Percentiles rank a stretch among this genome's conserved stretches.
Evolutionary conservation across 1,140 invertebrate species (phyloP).

Genomic region (Octopus bimaculoides): DNA sequence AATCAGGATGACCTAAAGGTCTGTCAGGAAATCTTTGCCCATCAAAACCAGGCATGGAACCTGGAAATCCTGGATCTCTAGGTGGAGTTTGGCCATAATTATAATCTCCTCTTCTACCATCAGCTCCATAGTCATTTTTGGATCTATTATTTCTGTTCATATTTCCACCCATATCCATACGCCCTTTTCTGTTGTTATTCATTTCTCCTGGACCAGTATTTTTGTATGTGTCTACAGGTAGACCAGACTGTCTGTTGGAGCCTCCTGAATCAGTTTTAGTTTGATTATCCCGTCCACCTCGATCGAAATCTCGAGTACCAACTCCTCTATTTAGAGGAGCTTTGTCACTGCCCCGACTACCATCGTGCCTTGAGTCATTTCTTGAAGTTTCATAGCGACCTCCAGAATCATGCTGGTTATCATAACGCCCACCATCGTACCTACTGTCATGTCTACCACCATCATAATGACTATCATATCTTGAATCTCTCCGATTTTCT

Average conservation of each 20-base stretch:
- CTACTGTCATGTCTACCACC: constrained; percentile 20
- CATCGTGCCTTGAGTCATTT: constrained; percentile 16
- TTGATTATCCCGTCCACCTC: constrained; percentile 8
- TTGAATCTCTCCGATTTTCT: constrained; percentile 7
- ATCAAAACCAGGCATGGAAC: background rate
- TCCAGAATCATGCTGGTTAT: background rate
- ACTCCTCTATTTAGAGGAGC: background rate
- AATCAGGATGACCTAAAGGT: constrained; percentile 16
- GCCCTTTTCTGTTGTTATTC: constrained; percentile 6
- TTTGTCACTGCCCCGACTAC: constrained; percentile 16
- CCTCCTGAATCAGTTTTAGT: background rate
- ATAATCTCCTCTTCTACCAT: constrained; percentile 6
- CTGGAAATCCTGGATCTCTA: constrained; percentile 1
- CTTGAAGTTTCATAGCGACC: constrained; percentile 6
- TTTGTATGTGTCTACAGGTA: background rate
- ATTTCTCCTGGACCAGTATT: background rate
- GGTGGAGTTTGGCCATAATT: background rate
- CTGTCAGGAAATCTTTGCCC: constrained; percentile 1
- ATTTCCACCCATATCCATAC: background rate
- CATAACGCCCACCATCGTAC: background rate
- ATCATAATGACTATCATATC: constrained; percentile 1
- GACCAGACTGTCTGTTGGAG: background rate
- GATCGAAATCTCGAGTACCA: constrained; percentile 10
- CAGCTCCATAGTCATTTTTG: constrained; percentile 9
- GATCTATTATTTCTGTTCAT: constrained; percentile 6